Base-by-base conservation (phyloP, 2,888 invertebrate species). In the Diarsia dahlii region DNA sequence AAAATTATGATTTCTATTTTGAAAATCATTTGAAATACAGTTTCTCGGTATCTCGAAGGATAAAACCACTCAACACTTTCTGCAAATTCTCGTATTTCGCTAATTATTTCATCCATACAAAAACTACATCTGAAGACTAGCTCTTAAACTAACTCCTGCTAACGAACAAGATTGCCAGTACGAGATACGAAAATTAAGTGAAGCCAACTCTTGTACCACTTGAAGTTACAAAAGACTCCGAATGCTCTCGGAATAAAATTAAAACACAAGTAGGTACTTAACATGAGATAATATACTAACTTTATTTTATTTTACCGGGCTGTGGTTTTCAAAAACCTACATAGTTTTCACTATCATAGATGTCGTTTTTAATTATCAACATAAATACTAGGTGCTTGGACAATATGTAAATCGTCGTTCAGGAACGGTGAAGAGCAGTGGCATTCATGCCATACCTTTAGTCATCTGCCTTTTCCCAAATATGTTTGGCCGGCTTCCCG, bases 151-250 rank as follows among this genome's bases (percentile, higher is more conserved):
- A 74, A 74, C 50, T 68, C 50, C 4, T 56, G 18, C 12, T 79
- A 80, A 82, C 80, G 71, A 84, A 70, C 45, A 63, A 80, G 65
- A 71, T 84, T 67, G 52, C 50, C n/a, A 45, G 66, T 63, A 73
- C 72, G 60, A 70, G 81, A 71, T 76, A 64, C 56, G 72, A 60
- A 73, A 64, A 65, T 80, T 39, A 80, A 62, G 60, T 46, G 28
- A 54, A 66, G 45, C 54, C 12, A 68, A 80, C 71, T 75, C 66
- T 75, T 75, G 39, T 60, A 63, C 65, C 66, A 67, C 63, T 60
- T 28, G 3, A 45, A 79, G 62, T 71, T 71, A 70, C 63, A 64
- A 71, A 83, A 84, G 46, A 48, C 45, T 48, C 45, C 68, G 64
- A 39, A 73, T 76, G 72, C 45, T 73, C 46, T 63, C 34, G 28